Conservation (phyloP, 2,888 invertebrate species). For the Dicyrtoma fusca region DNA sequence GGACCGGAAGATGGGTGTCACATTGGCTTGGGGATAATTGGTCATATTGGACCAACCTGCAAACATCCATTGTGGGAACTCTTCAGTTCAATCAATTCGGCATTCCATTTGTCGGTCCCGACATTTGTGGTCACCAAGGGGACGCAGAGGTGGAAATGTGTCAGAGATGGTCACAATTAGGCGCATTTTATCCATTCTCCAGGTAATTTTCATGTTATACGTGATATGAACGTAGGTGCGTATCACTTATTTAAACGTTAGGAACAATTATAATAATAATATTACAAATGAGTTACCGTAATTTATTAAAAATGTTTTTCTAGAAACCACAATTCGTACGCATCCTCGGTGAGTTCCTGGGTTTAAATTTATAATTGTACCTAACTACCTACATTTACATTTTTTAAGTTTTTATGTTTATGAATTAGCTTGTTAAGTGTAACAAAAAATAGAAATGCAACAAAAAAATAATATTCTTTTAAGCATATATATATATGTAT, state of each 20-base stretch:
- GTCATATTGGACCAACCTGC: conserved; percentile 36
- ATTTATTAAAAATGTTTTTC: background rate
- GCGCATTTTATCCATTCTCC: conserved; percentile 62
- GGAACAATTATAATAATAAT: too few relatives aligned
- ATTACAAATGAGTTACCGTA: too few relatives aligned
- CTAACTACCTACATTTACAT: background rate
- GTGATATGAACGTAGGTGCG: too few relatives aligned
- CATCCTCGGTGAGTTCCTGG: conserved; percentile 38
- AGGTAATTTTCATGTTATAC: too few relatives aligned
- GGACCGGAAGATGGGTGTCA: conserved; percentile 58
- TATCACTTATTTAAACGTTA: too few relatives aligned
- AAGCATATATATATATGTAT: too few relatives aligned
- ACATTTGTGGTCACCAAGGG: conserved; percentile 57
- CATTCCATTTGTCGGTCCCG: conserved; percentile 55
- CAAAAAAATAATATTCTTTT: too few relatives aligned
- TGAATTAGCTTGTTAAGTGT: background rate
- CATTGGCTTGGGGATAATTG: conserved; percentile 49
- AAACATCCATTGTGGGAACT: conserved; percentile 55
- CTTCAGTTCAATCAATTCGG: conserved; percentile 60
- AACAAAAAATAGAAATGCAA: background rate
- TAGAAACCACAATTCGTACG: conserved; percentile 3
- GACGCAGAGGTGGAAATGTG: conserved; percentile 61
- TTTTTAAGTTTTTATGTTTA: background rate
- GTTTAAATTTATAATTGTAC: background rate
- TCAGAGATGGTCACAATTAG: conserved; percentile 62